phyloP scores from a whole-genome alignment of 2,113 vertebrate genomes.

The Salvelinus namaycush region DNA sequence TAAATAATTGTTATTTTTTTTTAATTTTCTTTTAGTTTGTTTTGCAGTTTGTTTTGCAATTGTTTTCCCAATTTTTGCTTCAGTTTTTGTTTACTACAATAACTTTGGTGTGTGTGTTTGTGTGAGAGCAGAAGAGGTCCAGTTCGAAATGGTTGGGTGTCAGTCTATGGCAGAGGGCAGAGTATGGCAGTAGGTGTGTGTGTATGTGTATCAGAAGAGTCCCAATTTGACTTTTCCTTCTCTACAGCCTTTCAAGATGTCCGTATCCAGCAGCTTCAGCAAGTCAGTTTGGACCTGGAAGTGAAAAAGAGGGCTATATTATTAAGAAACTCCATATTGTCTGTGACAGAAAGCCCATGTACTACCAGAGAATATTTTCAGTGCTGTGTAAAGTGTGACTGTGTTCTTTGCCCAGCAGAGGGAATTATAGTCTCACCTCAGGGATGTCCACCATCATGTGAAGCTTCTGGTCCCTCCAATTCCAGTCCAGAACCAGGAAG shows the following conservation, averaged over 20 bases:
- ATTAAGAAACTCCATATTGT: background rate
- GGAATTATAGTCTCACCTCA: conserved; percentile 81
- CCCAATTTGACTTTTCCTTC: conserved; percentile 86
- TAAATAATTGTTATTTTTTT: too few relatives aligned
- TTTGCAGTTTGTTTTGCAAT: too few relatives aligned
- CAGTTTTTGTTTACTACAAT: too few relatives aligned
- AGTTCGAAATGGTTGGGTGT: background rate
- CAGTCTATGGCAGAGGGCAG: background rate
- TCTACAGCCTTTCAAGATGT: conserved; percentile 78
- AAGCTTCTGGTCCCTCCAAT: conserved; percentile 95
- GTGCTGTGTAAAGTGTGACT: background rate
- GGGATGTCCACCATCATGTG: conserved; percentile 92
- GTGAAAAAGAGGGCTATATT: conserved; percentile 14
- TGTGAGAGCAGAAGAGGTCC: conserved; percentile 6
- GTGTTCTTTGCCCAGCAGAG: conserved; percentile 44
- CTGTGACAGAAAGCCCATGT: too few relatives aligned
- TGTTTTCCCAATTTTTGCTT: too few relatives aligned
- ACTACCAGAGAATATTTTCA: background rate
- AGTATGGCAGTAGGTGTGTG: conserved; percentile 5
- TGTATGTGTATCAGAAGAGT: conserved; percentile 79
- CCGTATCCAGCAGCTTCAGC: conserved; percentile 85
- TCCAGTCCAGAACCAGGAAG: conserved; percentile 94
- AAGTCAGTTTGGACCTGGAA: conserved; percentile 74
- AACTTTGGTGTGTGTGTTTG: too few relatives aligned
- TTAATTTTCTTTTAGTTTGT: too few relatives aligned